Conservation (phyloP, 1,140 invertebrate species). For the Limonius californicus region DNA sequence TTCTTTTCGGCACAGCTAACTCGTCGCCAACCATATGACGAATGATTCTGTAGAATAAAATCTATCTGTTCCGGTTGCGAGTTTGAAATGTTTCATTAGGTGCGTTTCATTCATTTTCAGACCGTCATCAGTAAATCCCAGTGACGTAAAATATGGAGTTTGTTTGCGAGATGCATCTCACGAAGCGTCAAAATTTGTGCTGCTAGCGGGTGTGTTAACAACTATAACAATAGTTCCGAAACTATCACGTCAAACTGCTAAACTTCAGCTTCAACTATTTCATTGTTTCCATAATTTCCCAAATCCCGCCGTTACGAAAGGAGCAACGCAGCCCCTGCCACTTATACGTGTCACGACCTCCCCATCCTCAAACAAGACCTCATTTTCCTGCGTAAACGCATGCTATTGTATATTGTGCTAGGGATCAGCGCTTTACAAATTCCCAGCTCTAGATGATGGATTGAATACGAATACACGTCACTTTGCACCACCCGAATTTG, state of each 20-base stretch:
- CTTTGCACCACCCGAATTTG: background rate
- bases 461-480: background rate
- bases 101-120: too few species aligned
- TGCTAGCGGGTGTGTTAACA: too few species aligned
- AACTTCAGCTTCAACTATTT: background rate
- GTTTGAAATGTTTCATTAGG: too few species aligned
- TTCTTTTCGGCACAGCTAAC: too few species aligned
- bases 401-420: background rate
- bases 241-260: background rate
- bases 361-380: background rate
- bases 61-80: too few species aligned
- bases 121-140: too few species aligned
- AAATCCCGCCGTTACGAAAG: background rate
- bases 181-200: too few species aligned
- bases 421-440: background rate
- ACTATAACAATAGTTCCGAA: background rate
- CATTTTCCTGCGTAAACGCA: conserved; percentile 1
- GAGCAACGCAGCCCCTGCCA: background rate
- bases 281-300: background rate
- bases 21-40: too few species aligned
- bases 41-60: too few species aligned
- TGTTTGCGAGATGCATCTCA: too few species aligned
- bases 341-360: conserved; percentile 1
- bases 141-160: too few species aligned
- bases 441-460: background rate